Evolutionary conservation across 1,140 invertebrate genomes (phyloP).

Genomic region (Nilaparvata lugens): DNA sequence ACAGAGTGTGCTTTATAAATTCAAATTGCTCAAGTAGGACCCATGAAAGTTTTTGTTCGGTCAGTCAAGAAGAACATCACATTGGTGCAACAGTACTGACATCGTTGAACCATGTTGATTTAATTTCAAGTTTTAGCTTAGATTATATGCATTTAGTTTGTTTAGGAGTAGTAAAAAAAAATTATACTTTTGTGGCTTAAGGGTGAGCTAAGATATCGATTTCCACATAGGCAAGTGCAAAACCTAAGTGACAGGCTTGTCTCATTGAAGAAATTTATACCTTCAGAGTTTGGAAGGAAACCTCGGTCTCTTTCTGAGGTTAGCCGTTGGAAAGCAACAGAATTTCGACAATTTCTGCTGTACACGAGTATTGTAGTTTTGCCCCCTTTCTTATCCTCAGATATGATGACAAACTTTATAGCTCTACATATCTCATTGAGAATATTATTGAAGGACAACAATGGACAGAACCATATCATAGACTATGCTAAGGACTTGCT

Average conservation of each 20-base stretch:
- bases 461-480: background rate
- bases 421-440: too few relatives aligned
- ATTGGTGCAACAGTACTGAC: constrained; percentile 12
- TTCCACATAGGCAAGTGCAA: background rate
- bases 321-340: constrained; percentile 39
- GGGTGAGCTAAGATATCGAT: constrained; percentile 18
- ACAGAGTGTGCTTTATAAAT: constrained; percentile 15
- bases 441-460: too few relatives aligned
- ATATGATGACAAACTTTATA: too few relatives aligned
- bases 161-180: constrained; percentile 29
- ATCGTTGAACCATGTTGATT: constrained; percentile 11
- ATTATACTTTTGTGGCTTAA: constrained; percentile 29
- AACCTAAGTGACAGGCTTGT: too few relatives aligned
- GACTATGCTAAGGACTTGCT: background rate
- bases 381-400: background rate
- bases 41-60: constrained; percentile 26
- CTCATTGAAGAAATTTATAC: constrained; percentile 16
- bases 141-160: constrained; percentile 32
- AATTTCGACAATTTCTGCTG: constrained; percentile 38
- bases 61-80: constrained; percentile 23
- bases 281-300: constrained; percentile 36
- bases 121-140: constrained; percentile 27
- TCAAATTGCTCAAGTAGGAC: background rate
- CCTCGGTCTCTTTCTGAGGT: constrained; percentile 32
- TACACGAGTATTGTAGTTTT: constrained; percentile 39